Evolutionary conservation across 1,140 invertebrate species (phyloP), one percentile per base, ranked within the genome.

Genomic region (Diachasmimorpha longicaudata): DNA sequence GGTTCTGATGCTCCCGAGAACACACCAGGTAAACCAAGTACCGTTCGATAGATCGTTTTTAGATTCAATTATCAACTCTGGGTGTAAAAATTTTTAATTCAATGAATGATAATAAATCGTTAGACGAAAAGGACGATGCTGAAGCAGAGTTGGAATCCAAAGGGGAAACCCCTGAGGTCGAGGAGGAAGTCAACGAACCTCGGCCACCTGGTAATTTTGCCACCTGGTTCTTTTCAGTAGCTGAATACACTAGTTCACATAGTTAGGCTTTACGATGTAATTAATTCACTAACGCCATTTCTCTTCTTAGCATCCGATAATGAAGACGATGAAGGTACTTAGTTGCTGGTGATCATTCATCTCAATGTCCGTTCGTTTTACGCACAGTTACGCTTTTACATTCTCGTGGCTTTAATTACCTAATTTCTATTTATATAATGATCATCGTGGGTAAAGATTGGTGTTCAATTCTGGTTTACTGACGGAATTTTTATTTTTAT

Each of bases 141-240:
- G 70, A 73, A 70, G 42, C 23, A 46, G 63, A 67, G n/a, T 10
- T 31, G 21, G 78, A 73, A 21, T 3, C 72, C 31, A 72, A 76
- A 13, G 77, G 78, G 48, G 79, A 80, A 72, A 76, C 77, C 75
- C 74, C 68, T 69, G 58, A 11, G 11, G 67, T 37, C 21, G 70
- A 71, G 75, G 31, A 63, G 23, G 58, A 63, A 6, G 23, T 19
- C 58, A 8, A 23, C 2, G 21, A 63, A 63, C 58, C 31, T 6
- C 31, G 2, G 6, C 31, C 2, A 6, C 31, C 58, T 63, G 58
- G 58, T 63, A 63, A 63, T 63, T 63, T 58, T 10, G 0, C 52
- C 14, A 8, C 11, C 23, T 19, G 58, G 58, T 23, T 63, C 58
- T 63, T 63, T 31, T 19, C 11, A 23, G 21, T 63, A 63, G 48